Percentiles rank a stretch among this genome's conserved stretches.
Evolutionary conservation across 2,888 invertebrate genomes (phyloP).

Genomic region (Anticlea derivata): DNA sequence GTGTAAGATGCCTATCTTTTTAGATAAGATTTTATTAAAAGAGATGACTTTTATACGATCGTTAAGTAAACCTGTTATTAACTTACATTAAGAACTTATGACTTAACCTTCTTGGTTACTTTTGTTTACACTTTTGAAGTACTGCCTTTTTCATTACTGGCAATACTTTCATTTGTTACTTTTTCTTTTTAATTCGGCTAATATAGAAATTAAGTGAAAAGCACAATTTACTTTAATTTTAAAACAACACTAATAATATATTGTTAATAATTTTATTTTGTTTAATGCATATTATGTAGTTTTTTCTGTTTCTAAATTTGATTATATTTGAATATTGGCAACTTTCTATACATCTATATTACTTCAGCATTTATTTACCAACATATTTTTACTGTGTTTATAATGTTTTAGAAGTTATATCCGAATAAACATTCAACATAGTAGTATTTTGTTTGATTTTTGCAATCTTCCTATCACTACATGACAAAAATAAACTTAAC

Average conservation of each 20-base stretch:
- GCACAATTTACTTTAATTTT: slow-evolving; percentile 79
- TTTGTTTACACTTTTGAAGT: slow-evolving; percentile 44
- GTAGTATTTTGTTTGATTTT: slow-evolving; percentile 45
- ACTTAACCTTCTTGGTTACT: slow-evolving; percentile 70
- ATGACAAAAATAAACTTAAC: too few species aligned
- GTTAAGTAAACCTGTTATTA: slow-evolving; percentile 82
- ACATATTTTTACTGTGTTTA: slow-evolving; percentile 79
- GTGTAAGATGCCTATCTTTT: slow-evolving; percentile 74
- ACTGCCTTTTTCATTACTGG: slow-evolving; percentile 48
- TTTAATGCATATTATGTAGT: slow-evolving; percentile 59
- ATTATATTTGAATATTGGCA: slow-evolving; percentile 69
- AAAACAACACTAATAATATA: slow-evolving; percentile 78
- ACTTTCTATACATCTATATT: slow-evolving; percentile 57
- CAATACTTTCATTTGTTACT: slow-evolving; percentile 51
- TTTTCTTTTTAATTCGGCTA: slow-evolving; percentile 73
- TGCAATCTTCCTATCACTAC: background rate
- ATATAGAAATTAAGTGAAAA: slow-evolving; percentile 76
- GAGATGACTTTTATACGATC: slow-evolving; percentile 83
- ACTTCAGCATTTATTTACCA: slow-evolving; percentile 80
- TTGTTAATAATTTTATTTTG: slow-evolving; percentile 81
- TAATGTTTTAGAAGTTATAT: slow-evolving; percentile 79
- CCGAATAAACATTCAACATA: slow-evolving; percentile 83
- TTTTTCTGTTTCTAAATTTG: slow-evolving; percentile 57
- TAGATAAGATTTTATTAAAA: slow-evolving; percentile 80
- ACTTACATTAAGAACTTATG: slow-evolving; percentile 79